A percentile compares a stretch with the other conserved stretches of the same genome.
Evolutionary conservation across 2,113 vertebrate genomes (phyloP).

Genomic region (Cyphomyrus plagiostoma): DNA sequence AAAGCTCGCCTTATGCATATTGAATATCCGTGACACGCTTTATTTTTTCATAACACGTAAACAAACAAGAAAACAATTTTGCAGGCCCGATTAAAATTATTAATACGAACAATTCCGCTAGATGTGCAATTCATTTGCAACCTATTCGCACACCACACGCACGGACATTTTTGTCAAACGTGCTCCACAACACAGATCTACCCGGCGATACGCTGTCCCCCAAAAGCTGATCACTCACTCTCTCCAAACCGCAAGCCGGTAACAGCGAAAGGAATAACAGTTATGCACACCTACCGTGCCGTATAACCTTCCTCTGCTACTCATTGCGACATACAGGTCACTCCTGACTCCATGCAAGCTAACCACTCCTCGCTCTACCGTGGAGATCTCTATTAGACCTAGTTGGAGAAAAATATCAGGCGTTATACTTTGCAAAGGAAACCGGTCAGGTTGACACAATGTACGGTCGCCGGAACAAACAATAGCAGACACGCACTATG

Average conservation of each 20-base stretch:
- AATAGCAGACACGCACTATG: conserved; percentile 40
- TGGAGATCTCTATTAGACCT: conserved; percentile 92
- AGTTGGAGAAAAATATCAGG: conserved; percentile 36
- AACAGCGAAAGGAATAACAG: conserved; percentile 12
- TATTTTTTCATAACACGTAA: not conserved
- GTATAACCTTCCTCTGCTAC: conserved; percentile 83
- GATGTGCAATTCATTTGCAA: not conserved
- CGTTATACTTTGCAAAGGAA: conserved; percentile 33
- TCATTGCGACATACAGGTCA: conserved; percentile 87
- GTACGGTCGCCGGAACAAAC: conserved; percentile 14
- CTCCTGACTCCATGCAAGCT: conserved; percentile 86
- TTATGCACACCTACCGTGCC: conserved; percentile 72
- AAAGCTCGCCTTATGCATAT: conserved; percentile 8
- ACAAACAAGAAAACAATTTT: not conserved
- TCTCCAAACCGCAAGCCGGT: not conserved
- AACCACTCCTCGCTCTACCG: conserved; percentile 88
- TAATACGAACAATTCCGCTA: not conserved
- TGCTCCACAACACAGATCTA: not conserved
- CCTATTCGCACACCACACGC: not conserved
- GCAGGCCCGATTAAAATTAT: not conserved
- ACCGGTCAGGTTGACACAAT: not conserved
- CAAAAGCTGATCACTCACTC: not conserved
- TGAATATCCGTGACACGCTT: not conserved
- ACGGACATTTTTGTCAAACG: conserved; percentile 1
- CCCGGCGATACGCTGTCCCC: not conserved